Base-by-base conservation (phyloP, 1,140 invertebrate genomes). In the Antheraea pernyi region DNA sequence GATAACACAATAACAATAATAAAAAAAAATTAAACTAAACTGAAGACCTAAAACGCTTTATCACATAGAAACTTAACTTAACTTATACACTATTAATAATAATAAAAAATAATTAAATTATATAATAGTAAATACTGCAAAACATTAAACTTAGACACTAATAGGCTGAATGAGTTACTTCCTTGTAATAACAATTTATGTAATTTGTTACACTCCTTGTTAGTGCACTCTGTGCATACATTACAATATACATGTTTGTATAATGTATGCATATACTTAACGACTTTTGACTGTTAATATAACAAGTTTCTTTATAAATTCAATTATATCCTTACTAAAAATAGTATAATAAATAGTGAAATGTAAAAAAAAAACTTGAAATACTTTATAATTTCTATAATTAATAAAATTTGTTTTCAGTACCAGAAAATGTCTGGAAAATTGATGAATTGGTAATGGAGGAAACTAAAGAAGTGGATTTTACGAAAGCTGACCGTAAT, bases 341-440 rank as follows among this genome's bases (percentile, higher is more conserved):
- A 30, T 30, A 30, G 22, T 30, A 30, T 30, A 30, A 30, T 30
- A 30, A 2, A 2, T 30, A 30, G 22, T 30, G n/a, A n/a, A n/a
- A n/a, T n/a, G n/a, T n/a, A n/a, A 30, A 30, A 30, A 30, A 30
- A 30, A 30, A 30, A 2, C 22, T 30, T 1, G 22, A 4, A 30
- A 30, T 30, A 30, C 1, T 30, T 2, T 4, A 30, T 30, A 4
- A 4, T 30, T 1, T 30, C 22, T 30, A 30, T 30, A 30, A 30
- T 30, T 30, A 4, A 30, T 53, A 53, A 53, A 53, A 53, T 16
- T 53, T 53, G 46, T 19, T 93, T 80, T 46, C 68, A 98, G 97
- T 98, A 74, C 97, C 97, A 69, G 94, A 95, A 59, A 94, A 94
- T 89, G 94, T 98, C 46, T 98, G 97, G 95, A 94, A 94, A 76